Percentiles rank a stretch among this genome's conserved stretches.
Conservation (phyloP, 1,140 invertebrate genomes). For the Anastrepha ludens region DNA sequence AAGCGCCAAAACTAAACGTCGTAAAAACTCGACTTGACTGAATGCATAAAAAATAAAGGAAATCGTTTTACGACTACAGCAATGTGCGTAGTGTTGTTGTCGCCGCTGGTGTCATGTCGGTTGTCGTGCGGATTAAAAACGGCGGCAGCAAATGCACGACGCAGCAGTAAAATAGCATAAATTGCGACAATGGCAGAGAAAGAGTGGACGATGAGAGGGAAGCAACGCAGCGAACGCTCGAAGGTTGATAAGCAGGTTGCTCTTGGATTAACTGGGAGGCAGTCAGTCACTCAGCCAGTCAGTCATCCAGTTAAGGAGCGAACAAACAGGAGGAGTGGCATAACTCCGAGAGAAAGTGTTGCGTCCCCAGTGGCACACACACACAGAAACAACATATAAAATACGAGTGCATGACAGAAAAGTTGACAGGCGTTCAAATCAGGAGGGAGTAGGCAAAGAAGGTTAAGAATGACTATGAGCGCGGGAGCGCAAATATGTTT, state of each 20-base stretch:
- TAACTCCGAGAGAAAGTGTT: background rate
- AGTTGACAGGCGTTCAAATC: background rate
- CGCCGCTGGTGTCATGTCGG: background rate
- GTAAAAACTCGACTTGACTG: constrained; percentile 9
- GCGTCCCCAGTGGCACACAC: background rate
- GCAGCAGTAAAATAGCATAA: background rate
- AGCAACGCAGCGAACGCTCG: background rate
- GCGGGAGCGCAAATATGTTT: too few species aligned
- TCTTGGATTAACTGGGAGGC: constrained; percentile 4
- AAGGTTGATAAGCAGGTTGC: background rate
- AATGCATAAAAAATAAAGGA: background rate
- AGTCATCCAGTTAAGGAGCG: constrained; percentile 2
- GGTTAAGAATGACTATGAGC: too few species aligned
- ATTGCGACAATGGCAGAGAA: background rate
- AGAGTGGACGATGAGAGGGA: background rate
- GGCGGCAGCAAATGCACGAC: background rate
- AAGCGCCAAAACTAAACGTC: background rate
- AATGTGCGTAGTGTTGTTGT: background rate
- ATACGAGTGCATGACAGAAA: background rate
- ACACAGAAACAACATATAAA: background rate
- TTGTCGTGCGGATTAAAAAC: constrained; percentile 22
- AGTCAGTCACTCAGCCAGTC: background rate
- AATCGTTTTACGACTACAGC: constrained; percentile 1
- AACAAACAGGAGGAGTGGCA: background rate
- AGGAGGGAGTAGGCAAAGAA: too few species aligned